Conservation (phyloP, 2,797 vertebrate genomes). For the Chrysolophus pictus region DNA sequence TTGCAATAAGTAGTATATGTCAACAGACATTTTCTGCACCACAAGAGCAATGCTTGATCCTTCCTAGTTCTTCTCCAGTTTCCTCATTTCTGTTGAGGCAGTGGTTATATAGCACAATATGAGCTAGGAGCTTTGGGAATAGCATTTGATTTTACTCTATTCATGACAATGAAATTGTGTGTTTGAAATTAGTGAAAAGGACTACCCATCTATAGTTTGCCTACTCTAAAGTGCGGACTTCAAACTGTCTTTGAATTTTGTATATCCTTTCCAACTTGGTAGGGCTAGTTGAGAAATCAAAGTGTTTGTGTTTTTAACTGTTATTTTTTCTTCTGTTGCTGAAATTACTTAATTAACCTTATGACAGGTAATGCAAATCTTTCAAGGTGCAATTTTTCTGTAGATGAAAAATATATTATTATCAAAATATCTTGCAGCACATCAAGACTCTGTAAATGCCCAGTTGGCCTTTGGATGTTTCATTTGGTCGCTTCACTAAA, state of each 20-base stretch:
- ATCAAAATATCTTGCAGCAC: background rate
- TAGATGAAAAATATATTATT: background rate
- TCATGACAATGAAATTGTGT: background rate
- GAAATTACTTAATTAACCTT: background rate
- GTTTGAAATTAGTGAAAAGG: background rate
- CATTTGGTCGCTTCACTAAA: background rate
- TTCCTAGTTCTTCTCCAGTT: conserved; percentile 24
- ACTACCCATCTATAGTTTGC: background rate
- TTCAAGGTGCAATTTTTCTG: background rate
- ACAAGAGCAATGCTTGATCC: background rate
- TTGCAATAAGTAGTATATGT: background rate
- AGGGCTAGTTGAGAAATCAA: background rate
- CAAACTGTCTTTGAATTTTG: background rate
- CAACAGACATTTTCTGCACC: conserved; percentile 36
- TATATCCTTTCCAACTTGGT: background rate
- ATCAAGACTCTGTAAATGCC: background rate
- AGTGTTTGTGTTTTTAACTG: background rate
- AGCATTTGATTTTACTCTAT: background rate
- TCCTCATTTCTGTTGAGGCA: background rate
- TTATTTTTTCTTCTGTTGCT: background rate
- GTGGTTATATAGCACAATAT: background rate
- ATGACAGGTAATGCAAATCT: background rate
- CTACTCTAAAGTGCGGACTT: background rate
- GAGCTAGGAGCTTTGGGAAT: background rate
- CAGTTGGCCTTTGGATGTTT: background rate